Percentiles rank a stretch among this genome's conserved stretches.
Evolutionary conservation across 1,140 invertebrate genomes (phyloP).

Genomic region (Ylistrum balloti): DNA sequence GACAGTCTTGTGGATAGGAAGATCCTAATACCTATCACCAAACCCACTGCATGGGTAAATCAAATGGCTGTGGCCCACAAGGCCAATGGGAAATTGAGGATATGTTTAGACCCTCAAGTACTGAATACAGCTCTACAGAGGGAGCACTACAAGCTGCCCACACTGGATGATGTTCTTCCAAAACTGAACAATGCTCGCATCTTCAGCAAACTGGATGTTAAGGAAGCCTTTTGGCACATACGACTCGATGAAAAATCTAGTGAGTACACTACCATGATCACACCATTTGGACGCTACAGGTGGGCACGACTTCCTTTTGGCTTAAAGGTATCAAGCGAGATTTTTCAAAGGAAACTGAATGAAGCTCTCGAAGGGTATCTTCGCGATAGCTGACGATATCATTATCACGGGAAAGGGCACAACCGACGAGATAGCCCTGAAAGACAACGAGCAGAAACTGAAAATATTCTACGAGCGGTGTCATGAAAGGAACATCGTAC

Average conservation of each 20-base stretch:
- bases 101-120: background rate
- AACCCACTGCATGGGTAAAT: constrained; percentile 43
- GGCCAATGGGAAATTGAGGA: too few relatives aligned
- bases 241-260: constrained; percentile 67
- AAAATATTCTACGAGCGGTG: too few relatives aligned
- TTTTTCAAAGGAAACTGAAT: constrained; percentile 63
- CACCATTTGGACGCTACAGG: constrained; percentile 66
- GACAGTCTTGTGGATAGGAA: constrained; percentile 46
- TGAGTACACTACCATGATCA: constrained; percentile 73
- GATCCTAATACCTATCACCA: constrained; percentile 46
- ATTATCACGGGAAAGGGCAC: constrained; percentile 57
- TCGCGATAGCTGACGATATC: constrained; percentile 64
- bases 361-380: constrained; percentile 58
- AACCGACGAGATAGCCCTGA: constrained; percentile 42
- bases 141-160: constrained; percentile 20
- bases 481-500: too few relatives aligned
- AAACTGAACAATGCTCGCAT: constrained; percentile 59
- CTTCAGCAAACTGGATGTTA: constrained; percentile 66
- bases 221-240: constrained; percentile 73
- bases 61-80: background rate
- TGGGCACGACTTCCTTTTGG: constrained; percentile 50
- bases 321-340: constrained; percentile 66
- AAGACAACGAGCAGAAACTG: background rate
- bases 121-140: too few relatives aligned
- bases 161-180: constrained; percentile 60